Percentiles rank a stretch among this genome's conserved stretches.
phyloP scores from a whole-genome alignment of 1,140 invertebrate genomes.

The Halesus radiatus region DNA sequence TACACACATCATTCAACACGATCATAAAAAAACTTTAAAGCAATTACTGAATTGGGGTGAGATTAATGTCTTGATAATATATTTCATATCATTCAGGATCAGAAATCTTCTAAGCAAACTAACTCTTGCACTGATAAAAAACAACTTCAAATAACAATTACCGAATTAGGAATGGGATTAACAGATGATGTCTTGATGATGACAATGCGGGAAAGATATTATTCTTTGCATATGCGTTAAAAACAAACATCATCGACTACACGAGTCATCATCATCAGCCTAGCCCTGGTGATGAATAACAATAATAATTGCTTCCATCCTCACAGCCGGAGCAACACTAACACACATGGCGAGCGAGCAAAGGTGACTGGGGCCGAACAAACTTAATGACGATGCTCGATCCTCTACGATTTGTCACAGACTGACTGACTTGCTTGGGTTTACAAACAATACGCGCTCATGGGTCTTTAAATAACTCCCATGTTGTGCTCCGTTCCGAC shows the following conservation, averaged over 20 bases:
- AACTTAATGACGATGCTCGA: background rate
- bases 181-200: too few relatives aligned
- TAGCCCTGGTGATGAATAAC: slow-evolving; percentile 4
- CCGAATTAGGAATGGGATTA: too few relatives aligned
- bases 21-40: too few relatives aligned
- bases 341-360: slow-evolving; percentile 10
- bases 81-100: too few relatives aligned
- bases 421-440: slow-evolving; percentile 3
- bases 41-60: too few relatives aligned
- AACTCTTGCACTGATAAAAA: too few relatives aligned
- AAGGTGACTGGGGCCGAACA: slow-evolving; percentile 4
- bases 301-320: slow-evolving; percentile 27
- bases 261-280: slow-evolving; percentile 3
- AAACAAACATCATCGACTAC: background rate
- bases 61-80: too few relatives aligned
- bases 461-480: slow-evolving; percentile 21
- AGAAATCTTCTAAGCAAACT: too few relatives aligned
- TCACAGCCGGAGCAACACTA: background rate
- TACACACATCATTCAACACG: too few relatives aligned
- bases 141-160: too few relatives aligned
- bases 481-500: background rate
- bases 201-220: too few relatives aligned
- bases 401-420: slow-evolving; percentile 33
- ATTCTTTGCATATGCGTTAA: background rate
- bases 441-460: slow-evolving; percentile 7